These are phyloP conservation scores for Bombyx huttoni DNA, from an alignment of 2,888 invertebrate genomes.

Conservation along the genomic window DNA sequence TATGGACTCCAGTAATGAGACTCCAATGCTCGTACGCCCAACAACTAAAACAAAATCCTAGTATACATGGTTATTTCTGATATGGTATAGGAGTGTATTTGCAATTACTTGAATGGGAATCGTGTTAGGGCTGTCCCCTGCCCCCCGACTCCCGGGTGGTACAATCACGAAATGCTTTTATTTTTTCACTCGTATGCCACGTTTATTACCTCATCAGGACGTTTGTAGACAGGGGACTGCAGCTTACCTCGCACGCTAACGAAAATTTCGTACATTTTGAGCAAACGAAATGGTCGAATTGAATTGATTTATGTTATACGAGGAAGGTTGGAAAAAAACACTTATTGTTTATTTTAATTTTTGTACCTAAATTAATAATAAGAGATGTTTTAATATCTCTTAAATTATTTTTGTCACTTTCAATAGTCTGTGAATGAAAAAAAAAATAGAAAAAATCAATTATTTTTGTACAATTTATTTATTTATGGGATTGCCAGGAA, in stretches of 20 bases:
- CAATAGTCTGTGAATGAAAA: no score
- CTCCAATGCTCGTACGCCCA: background rate
- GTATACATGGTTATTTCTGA: background rate
- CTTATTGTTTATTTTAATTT: background rate
- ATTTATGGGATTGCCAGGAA: no score
- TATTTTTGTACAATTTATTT: no score
- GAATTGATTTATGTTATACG: background rate
- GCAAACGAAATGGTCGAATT: background rate
- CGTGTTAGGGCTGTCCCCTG: constrained; percentile 25
- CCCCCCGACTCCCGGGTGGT: constrained; percentile 24
- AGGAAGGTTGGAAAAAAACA: background rate
- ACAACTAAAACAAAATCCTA: background rate
- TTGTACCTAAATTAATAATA: background rate
- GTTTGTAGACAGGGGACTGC: constrained; percentile 26
- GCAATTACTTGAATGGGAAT: constrained; percentile 31
- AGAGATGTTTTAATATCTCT: no score
- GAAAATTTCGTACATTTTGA: background rate
- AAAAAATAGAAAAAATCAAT: no score
- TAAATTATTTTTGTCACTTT: no score
- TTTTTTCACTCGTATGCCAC: constrained; percentile 43
- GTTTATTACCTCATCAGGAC: constrained; percentile 60
- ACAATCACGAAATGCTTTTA: constrained; percentile 66
- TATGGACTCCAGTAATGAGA: no score
- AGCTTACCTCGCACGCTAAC: background rate
- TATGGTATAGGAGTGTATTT: constrained; percentile 11